These are phyloP conservation scores for Ophiothrix spiculata DNA, from an alignment of 35 echinoderm and acorn worm species.

Conservation along the genomic window DNA sequence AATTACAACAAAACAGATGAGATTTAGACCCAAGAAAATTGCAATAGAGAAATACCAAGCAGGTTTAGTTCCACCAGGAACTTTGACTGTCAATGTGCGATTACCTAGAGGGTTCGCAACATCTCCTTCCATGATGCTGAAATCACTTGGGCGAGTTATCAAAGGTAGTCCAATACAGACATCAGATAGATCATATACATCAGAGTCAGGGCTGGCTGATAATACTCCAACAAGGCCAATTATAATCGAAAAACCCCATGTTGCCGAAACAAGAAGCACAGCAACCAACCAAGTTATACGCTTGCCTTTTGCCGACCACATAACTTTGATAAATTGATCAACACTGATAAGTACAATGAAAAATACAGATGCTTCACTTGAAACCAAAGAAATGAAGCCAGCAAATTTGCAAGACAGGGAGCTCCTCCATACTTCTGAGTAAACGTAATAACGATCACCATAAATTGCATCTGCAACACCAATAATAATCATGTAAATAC, in stretches of 20 bases:
- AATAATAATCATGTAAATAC: constrained; percentile 57
- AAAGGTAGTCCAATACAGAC: constrained; percentile 43
- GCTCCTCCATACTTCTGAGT: constrained; percentile 24
- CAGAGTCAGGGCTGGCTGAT: not conserved
- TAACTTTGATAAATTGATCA: constrained; percentile 38
- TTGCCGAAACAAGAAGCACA: not conserved
- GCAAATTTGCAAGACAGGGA: constrained; percentile 42
- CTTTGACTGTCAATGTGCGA: not conserved
- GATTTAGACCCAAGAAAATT: constrained; percentile 8
- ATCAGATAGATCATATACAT: constrained; percentile 53
- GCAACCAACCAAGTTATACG: not conserved
- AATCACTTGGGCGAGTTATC: not conserved
- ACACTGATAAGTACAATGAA: constrained; percentile 44
- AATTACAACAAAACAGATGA: not conserved
- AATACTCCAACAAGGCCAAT: constrained; percentile 27
- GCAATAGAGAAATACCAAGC: not conserved
- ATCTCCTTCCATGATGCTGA: not conserved
- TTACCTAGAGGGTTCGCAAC: not conserved
- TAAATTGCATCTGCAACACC: constrained; percentile 38
- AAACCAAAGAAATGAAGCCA: constrained; percentile 43
- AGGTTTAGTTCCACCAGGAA: not conserved
- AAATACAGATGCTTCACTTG: constrained; percentile 60
- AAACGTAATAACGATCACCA: constrained; percentile 19
- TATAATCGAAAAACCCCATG: constrained; percentile 24
- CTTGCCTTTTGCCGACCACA: not conserved